Evolutionary conservation across 2,113 vertebrate species (phyloP).

Genomic region (Scomber japonicus): DNA sequence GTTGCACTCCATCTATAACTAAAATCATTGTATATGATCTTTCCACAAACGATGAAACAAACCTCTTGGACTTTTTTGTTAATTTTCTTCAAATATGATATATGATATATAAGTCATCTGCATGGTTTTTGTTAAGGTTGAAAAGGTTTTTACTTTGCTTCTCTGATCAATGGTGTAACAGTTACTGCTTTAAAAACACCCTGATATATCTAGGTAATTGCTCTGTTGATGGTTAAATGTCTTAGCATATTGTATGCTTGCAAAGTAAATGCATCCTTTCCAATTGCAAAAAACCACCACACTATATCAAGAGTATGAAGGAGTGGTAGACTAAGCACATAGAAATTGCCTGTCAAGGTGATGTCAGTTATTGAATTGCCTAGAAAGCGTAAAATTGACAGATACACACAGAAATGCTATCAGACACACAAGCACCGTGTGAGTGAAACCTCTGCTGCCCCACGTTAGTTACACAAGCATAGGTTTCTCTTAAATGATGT

Average conservation of each 20-base stretch:
- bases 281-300: conserved; percentile 1
- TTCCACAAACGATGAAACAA: neutral
- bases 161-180: no score
- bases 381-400: conserved; percentile 31
- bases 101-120: neutral
- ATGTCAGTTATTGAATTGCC: conserved; percentile 43
- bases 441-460: conserved; percentile 14
- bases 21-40: neutral
- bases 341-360: conserved; percentile 36
- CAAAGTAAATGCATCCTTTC: neutral
- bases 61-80: no score
- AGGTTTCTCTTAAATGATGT: conserved; percentile 2
- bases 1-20: neutral
- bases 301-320: conserved; percentile 12
- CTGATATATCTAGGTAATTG: no score
- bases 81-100: no score
- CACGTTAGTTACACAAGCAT: conserved; percentile 5
- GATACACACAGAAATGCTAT: conserved; percentile 5
- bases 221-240: no score
- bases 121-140: neutral
- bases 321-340: conserved; percentile 3
- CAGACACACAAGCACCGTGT: conserved; percentile 2
- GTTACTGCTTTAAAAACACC: neutral
- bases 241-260: neutral
- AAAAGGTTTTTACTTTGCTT: neutral